Base-by-base conservation (phyloP, 92 coral and sea anemone genomes). In the Parazoanthus swiftii region DNA sequence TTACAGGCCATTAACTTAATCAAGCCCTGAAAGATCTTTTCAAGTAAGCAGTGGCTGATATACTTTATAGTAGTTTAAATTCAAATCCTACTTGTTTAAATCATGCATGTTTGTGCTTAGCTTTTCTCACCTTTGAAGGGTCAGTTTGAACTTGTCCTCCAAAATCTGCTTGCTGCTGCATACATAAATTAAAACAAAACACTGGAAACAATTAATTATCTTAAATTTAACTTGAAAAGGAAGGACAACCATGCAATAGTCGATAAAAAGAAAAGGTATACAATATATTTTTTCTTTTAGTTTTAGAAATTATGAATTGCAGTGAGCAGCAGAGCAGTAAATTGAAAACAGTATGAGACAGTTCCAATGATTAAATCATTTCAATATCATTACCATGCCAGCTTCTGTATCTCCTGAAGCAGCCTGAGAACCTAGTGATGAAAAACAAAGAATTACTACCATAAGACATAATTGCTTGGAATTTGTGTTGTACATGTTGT, bases 91-190 rank as follows among this genome's bases (percentile, higher is more conserved):
- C 59, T 15, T 11, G 9, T 54, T 54, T 14, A 54, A 10, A 10
- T 10, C 18, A 14, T 54, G 8, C 59, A 54, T 54, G 16, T 10
- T 38, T 3, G 42, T 38, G 42, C 42, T 4, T 11, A 54, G 18
- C 58, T 79, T 11, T n/a, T 42, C 86, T 82, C 71, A 82, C 86
- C 76, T 50, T 9, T 67, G 86, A 66, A 35, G 86, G 86, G 46
- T 82, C 65, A 18, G 76, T 82, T 38, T 82, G 76, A 10, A 82
- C 44, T 37, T 82, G 86, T n/a, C 65, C 86, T 42, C 86, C 86
- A 65, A 82, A 66, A 65, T 63, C 86, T 39, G 86, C 23, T 66
- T 82, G 86, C 59, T 82, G 86, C 50, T 54, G 72, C n/a, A 81
- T 26, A 68, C 11, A 66, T 18, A 21, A 82, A 37, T 11, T 5